Percentiles rank a stretch among this genome's conserved stretches.
Evolutionary conservation across 2,888 invertebrate species (phyloP).

Genomic region (Acrocera orbiculus): DNA sequence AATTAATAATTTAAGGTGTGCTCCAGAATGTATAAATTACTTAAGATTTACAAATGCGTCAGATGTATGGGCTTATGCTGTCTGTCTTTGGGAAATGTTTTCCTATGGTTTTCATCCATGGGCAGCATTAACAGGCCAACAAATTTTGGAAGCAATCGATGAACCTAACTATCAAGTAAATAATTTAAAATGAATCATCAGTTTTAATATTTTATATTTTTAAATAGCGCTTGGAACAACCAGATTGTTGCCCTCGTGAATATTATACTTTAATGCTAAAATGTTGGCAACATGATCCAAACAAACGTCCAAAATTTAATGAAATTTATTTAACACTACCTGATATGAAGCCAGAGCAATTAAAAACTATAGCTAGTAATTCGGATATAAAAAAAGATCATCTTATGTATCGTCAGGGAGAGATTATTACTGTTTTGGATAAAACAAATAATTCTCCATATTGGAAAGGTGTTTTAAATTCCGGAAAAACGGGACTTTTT

Average conservation of each 20-base stretch:
- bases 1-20: conserved; percentile 48
- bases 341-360: conserved; percentile 80
- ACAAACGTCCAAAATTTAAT: conserved; percentile 73
- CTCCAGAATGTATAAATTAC: conserved; percentile 93
- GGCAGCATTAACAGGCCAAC: conserved; percentile 84
- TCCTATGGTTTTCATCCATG: conserved; percentile 97
- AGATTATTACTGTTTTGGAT: conserved; percentile 83
- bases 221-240: conserved; percentile 66
- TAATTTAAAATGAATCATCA: background rate
- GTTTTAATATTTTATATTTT: conserved; percentile 4
- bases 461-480: conserved; percentile 83
- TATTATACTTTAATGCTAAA: conserved; percentile 84
- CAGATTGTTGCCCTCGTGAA: conserved; percentile 86
- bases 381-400: conserved; percentile 44
- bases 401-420: conserved; percentile 69
- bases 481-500: conserved; percentile 85
- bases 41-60: conserved; percentile 90
- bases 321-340: conserved; percentile 64
- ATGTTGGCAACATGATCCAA: conserved; percentile 91
- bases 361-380: conserved; percentile 52
- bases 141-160: conserved; percentile 91
- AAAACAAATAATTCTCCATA: conserved; percentile 51
- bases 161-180: conserved; percentile 65
- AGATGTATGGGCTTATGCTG: conserved; percentile 96
- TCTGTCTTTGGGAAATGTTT: conserved; percentile 99